Evolutionary conservation across 2,888 invertebrate species (phyloP), one percentile per base, ranked within the genome.

Genomic region (Habrosyne pyritoides): DNA sequence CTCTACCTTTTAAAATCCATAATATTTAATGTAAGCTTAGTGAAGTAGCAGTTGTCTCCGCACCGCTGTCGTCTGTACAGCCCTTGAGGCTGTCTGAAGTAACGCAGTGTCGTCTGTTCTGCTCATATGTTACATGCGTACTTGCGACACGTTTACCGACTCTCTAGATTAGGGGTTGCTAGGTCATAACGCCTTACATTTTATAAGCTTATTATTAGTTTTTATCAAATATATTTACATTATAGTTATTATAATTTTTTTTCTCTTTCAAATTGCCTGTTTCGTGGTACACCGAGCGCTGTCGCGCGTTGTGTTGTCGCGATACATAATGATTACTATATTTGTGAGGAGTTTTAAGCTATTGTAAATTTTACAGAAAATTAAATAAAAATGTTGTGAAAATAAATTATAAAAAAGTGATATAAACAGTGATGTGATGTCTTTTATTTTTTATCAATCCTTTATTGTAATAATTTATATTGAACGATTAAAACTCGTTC

Each of bases 361-460:
- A 92, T 89, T 91, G 91, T 92, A 92, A 91, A 91, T 92, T 91
- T 92, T 92, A 91, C 92, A 92, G 89, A 92, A 92, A 91, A 91
- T 78, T 82, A 89, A 89, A 85, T 86, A 86, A 88, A 91, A 91
- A 91, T 90, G 91, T 91, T 91, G 91, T 91, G 91, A 90, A 91
- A 91, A 91, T 89, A 90, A 91, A 91, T 89, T 89, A 89, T 90
- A 91, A 92, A 90, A 91, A 92, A 88, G 90, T 91, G 90, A 92
- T 91, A 89, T 88, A 92, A 91, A 91, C 88, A 86, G 75, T 87
- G 84, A 83, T 60, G 62, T 53, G 70, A 56, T 73, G 83, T 79
- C 77, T 90, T 85, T 86, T 79, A 82, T 87, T 89, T 76, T 65
- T 36, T 30, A 54, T 53, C 55, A 51, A 4, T 28, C 14, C 49